These are phyloP conservation scores for Mormyrus proboscirostris DNA, from an alignment of 2,797 vertebrate genomes.

Conservation along the genomic window DNA sequence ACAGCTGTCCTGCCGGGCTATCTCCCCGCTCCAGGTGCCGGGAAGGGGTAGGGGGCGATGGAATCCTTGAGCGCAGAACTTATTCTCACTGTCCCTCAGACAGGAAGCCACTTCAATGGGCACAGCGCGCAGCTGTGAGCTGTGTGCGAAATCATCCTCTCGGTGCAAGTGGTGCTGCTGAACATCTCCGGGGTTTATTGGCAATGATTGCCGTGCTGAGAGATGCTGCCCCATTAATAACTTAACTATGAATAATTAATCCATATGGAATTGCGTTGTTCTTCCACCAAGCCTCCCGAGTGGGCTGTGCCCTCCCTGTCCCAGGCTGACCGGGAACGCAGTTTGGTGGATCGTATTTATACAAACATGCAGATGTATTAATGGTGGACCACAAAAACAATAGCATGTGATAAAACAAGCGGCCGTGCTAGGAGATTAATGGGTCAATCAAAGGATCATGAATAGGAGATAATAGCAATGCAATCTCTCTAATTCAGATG, in stretches of 20 bases:
- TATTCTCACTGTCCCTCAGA: not conserved
- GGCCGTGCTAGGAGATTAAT: constrained; percentile 27
- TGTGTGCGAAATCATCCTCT: not conserved
- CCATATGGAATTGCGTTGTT: not conserved
- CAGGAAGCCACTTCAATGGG: not conserved
- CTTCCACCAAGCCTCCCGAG: not conserved
- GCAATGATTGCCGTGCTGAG: not conserved
- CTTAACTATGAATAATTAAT: not conserved
- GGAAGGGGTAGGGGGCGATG: not conserved
- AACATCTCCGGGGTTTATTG: not conserved
- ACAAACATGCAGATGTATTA: constrained; percentile 25
- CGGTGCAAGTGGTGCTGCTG: no score
- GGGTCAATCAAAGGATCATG: constrained; percentile 21
- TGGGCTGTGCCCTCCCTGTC: not conserved
- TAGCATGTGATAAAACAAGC: constrained; percentile 33
- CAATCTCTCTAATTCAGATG: constrained; percentile 25
- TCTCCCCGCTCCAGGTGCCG: not conserved
- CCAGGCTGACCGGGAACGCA: not conserved
- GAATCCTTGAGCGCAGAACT: not conserved
- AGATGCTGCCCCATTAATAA: not conserved
- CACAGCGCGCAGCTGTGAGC: not conserved
- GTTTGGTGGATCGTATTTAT: constrained; percentile 35
- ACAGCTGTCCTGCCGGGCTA: not conserved
- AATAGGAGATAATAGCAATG: constrained; percentile 16
- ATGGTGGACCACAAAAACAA: constrained; percentile 34